These are phyloP conservation scores for Australoheros facetus DNA, from an alignment of 2,797 vertebrate species.

Conservation along the genomic window DNA sequence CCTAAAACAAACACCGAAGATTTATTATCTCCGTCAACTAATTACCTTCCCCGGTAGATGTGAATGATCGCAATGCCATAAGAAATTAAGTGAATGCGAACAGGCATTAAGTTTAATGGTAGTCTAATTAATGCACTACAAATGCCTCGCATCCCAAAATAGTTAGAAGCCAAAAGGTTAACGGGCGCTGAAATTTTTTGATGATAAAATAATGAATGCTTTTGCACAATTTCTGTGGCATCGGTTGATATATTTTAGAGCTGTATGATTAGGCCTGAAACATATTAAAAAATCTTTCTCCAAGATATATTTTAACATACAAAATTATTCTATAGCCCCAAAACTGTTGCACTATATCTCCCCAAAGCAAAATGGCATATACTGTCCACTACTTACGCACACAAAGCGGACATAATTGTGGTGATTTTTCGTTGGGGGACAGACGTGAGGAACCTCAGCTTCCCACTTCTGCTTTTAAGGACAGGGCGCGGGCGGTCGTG, in stretches of 20 bases:
- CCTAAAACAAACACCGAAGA: conserved; percentile 70
- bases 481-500: neutral
- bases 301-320: neutral
- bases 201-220: conserved; percentile 34
- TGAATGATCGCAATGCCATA: conserved; percentile 71
- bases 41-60: conserved; percentile 64
- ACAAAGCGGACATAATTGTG: neutral
- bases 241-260: neutral
- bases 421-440: neutral
- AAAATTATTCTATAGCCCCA: neutral
- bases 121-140: conserved; percentile 40
- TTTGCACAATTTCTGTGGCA: neutral
- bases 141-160: conserved; percentile 38
- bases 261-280: neutral
- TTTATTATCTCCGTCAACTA: conserved; percentile 70
- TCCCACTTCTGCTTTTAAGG: neutral
- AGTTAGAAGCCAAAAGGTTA: conserved; percentile 17
- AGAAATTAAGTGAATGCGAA: conserved; percentile 70
- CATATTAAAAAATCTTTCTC: accelerated
- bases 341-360: neutral
- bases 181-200: neutral
- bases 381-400: neutral
- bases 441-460: neutral
- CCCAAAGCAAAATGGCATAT: neutral
- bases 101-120: conserved; percentile 57